Percentiles rank a stretch among this genome's conserved stretches.
These are phyloP conservation scores for Bradypodion pumilum DNA, from an alignment of 2,797 vertebrate species.

Conservation along the genomic window DNA sequence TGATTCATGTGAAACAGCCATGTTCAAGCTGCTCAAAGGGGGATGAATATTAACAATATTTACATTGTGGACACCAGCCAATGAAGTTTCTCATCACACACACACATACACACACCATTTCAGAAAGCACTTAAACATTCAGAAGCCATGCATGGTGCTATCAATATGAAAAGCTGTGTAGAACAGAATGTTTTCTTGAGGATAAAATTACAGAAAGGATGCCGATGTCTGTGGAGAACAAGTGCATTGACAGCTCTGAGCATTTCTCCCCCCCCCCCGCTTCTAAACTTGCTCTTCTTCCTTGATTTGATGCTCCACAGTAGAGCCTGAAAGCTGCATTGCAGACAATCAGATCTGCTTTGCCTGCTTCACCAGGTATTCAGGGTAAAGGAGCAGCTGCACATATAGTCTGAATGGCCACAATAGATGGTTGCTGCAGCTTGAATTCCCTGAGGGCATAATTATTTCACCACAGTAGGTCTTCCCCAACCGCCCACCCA, in stretches of 20 bases:
- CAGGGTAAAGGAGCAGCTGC: background rate
- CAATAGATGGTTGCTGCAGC: background rate
- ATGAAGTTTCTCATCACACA: background rate
- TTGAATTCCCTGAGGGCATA: background rate
- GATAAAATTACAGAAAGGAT: background rate
- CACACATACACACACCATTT: too few relatives aligned
- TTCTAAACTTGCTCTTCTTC: slow-evolving; percentile 12
- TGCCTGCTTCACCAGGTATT: slow-evolving; percentile 10
- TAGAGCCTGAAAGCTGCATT: slow-evolving; percentile 22
- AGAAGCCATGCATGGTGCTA: background rate
- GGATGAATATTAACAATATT: background rate
- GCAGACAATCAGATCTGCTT: slow-evolving; percentile 22
- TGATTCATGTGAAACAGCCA: background rate
- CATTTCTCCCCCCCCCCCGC: background rate
- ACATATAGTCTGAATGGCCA: background rate
- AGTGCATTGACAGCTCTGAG: background rate
- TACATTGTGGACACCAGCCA: background rate
- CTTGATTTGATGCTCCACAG: background rate
- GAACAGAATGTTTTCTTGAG: background rate
- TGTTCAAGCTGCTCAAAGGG: background rate
- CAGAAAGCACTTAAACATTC: background rate
- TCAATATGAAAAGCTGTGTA: background rate
- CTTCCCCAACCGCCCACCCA: background rate
- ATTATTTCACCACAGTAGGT: background rate
- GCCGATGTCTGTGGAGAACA: background rate